Evolutionary conservation across 2,797 vertebrate species (phyloP).

Genomic region (Urophycis tenuis): DNA sequence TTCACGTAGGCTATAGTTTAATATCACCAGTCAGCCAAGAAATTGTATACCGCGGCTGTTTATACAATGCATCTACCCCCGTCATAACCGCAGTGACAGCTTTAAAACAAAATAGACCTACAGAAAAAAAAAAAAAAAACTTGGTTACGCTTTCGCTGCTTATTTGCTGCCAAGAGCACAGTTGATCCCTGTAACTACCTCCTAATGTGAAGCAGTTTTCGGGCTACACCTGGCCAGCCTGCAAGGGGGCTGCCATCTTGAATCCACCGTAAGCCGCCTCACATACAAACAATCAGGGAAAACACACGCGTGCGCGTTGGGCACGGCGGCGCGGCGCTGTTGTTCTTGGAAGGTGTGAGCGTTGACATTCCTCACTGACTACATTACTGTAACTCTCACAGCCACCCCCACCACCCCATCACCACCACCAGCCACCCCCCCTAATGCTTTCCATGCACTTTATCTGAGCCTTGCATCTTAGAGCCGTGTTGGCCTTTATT

Average conservation of each 20-base stretch:
- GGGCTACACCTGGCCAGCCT: constrained; percentile 15
- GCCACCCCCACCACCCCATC: background rate
- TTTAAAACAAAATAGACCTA: constrained; percentile 21
- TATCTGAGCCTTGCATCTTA: constrained; percentile 51
- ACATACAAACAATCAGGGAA: constrained; percentile 29
- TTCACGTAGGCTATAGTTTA: constrained; percentile 1
- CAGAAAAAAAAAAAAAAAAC: constrained; percentile 13
- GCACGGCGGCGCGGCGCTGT: constrained; percentile 22
- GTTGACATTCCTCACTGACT: constrained; percentile 35
- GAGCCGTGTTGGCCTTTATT: constrained; percentile 37
- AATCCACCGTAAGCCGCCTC: constrained; percentile 17
- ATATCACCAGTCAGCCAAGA: constrained; percentile 16
- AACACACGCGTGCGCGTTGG: background rate
- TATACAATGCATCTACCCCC: constrained; percentile 11
- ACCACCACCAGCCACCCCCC: constrained; percentile 10
- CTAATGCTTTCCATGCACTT: constrained; percentile 45
- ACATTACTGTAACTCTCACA: constrained; percentile 33
- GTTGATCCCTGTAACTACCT: constrained; percentile 31
- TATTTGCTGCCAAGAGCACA: constrained; percentile 27
- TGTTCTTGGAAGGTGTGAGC: constrained; percentile 49
- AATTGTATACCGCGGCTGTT: constrained; percentile 49
- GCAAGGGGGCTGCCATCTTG: constrained; percentile 14
- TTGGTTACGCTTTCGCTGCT: constrained; percentile 25
- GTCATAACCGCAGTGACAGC: background rate
- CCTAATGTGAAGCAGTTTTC: constrained; percentile 36